These are phyloP conservation scores for Oncorhynchus mykiss DNA, from an alignment of 2,113 vertebrate genomes.

Conservation along the genomic window DNA sequence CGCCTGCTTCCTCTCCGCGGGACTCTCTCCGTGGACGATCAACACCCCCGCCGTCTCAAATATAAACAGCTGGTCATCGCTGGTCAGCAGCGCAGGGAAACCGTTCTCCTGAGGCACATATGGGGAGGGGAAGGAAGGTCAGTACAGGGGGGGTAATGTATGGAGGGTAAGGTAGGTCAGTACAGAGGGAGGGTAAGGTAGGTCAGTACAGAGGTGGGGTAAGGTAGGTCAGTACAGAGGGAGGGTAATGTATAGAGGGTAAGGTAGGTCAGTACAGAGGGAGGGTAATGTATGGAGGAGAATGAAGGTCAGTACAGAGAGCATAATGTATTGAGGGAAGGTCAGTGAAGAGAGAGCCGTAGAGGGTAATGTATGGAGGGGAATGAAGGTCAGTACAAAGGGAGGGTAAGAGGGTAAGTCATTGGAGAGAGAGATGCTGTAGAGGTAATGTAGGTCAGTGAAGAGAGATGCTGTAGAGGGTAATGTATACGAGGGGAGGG, in stretches of 20 bases:
- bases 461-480: too few relatives aligned
- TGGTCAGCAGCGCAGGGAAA: constrained; percentile 87
- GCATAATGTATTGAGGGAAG: too few relatives aligned
- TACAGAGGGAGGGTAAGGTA: not conserved
- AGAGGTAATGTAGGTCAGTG: too few relatives aligned
- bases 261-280: not conserved
- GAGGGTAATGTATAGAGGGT: not conserved
- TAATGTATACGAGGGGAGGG: too few relatives aligned
- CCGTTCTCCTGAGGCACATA: constrained; percentile 84
- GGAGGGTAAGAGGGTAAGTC: too few relatives aligned
- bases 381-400: too few relatives aligned
- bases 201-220: too few relatives aligned
- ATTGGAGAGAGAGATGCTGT: too few relatives aligned
- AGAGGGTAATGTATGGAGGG: too few relatives aligned
- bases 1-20: constrained; percentile 88
- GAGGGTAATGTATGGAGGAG: not conserved
- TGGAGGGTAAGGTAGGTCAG: too few relatives aligned
- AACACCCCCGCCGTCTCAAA: constrained; percentile 94
- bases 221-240: not conserved
- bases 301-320: not conserved
- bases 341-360: too few relatives aligned
- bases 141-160: too few relatives aligned
- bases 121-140: not conserved
- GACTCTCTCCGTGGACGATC: constrained; percentile 90
- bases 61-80: constrained; percentile 96